Base-by-base conservation (phyloP, 2,113 vertebrate genomes). In the Amphiprion percula region DNA sequence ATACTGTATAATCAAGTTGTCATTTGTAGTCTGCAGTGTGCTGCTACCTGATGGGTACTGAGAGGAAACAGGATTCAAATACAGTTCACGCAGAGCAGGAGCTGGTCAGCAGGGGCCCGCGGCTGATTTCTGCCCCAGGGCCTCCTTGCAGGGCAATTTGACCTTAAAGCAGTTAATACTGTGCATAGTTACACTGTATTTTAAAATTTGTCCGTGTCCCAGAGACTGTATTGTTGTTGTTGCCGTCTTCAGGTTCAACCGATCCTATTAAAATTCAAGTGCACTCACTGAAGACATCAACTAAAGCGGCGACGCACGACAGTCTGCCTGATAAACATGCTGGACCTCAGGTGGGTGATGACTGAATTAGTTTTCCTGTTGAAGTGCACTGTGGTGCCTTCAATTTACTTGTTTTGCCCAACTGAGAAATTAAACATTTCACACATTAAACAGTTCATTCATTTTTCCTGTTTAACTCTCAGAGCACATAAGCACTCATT, bases 241-340 rank as follows among this genome's bases (percentile, higher is more conserved):
- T 10, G 24, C 84, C 47, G 33, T 81, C 49, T 53, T 15, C 47
- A 96, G 93, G 86, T 83, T 92, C 87, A 33, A 47, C 37, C 19
- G 23, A 14, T 71, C 37, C 60, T 19, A 2, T 23, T 58, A 82
- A 80, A 81, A 86, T 89, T 55, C 79, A 12, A 23, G 68, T 78
- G 55, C 15, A n/a, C 30, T 55, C 60, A 47, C 30, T 17, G 19
- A 69, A 21, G 60, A 81, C 58, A 21, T 23, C 68, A 30, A 19
- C 41, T 17, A n/a, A 50, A 17, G 46, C 41, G 41, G 49, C 6
- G 6, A 12, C 14, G 0, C 39, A 10, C 41, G 60, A 24, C 64
- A 59, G 61, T 5, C 53, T 76, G n/a, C n/a, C 59, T 54, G 65
- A 66, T 10, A 73, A 86, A 86, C 79, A 92, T 52, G 15, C 54